Evolutionary conservation across 1,140 invertebrate species (phyloP).

Genomic region (Bombus confusus): DNA sequence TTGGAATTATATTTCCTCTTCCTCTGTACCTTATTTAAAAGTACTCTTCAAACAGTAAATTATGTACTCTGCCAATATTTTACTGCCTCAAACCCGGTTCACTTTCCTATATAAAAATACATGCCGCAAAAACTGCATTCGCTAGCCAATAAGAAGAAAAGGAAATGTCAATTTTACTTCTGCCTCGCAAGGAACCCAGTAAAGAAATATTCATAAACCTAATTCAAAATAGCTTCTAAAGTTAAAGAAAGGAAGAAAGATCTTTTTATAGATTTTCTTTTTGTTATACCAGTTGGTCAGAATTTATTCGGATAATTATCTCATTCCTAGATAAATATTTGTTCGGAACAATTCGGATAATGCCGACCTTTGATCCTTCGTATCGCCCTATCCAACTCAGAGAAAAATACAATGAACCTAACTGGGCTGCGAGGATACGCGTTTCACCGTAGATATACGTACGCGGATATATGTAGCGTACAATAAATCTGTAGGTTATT

Average conservation of each 20-base stretch:
- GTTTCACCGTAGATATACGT: too few species aligned
- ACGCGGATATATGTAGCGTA: background rate
- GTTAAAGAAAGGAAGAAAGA: too few species aligned
- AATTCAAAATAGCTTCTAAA: background rate
- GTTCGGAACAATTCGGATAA: too few species aligned
- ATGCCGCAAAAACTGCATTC: background rate
- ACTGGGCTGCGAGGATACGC: too few species aligned
- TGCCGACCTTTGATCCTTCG: too few species aligned
- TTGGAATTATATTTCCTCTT: background rate
- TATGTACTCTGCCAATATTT: background rate
- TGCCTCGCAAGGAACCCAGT: background rate
- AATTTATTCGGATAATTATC: too few species aligned
- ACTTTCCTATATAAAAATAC: background rate
- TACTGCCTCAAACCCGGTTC: background rate
- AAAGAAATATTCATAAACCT: background rate
- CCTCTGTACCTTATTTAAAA: background rate
- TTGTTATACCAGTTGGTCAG: too few species aligned
- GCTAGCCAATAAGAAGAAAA: background rate
- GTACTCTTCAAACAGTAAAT: background rate
- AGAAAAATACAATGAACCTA: too few species aligned
- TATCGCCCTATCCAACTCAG: too few species aligned
- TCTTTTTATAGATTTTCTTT: too few species aligned
- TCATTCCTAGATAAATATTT: too few species aligned
- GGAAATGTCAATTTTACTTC: background rate
- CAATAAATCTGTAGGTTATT: slow-evolving; percentile 30